Percentiles rank a stretch among this genome's conserved stretches.
Conservation (phyloP, 2,888 invertebrate genomes). For the Itoplectis maculator region DNA sequence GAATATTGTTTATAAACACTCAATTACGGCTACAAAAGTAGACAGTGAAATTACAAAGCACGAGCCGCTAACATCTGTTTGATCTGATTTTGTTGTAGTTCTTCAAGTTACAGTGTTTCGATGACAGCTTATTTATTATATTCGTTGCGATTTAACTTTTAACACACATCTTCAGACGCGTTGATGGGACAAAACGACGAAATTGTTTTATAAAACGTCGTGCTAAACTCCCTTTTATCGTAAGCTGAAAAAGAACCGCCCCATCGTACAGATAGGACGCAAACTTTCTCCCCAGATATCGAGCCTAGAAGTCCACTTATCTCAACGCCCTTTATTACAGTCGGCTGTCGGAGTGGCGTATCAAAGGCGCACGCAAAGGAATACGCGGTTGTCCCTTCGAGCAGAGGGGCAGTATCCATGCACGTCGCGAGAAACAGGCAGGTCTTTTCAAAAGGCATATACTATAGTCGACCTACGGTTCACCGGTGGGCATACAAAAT, state of each 20-base stretch:
- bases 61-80: too few species aligned
- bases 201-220: slow-evolving; percentile 1
- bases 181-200: background rate
- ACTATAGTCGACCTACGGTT: slow-evolving; percentile 3
- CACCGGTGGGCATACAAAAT: slow-evolving; percentile 41
- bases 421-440: slow-evolving; percentile 32
- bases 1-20: background rate
- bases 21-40: too few species aligned
- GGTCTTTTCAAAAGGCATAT: slow-evolving; percentile 35
- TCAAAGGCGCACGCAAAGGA: slow-evolving; percentile 55
- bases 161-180: background rate
- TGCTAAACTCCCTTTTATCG: slow-evolving; percentile 26
- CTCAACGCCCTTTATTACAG: slow-evolving; percentile 52
- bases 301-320: slow-evolving; percentile 48
- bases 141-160: background rate
- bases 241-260: background rate
- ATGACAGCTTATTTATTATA: too few species aligned
- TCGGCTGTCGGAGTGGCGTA: slow-evolving; percentile 28
- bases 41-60: too few species aligned
- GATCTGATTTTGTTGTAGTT: background rate
- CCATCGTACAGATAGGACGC: background rate
- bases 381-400: background rate
- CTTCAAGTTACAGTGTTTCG: too few species aligned
- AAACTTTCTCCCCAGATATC: slow-evolving; percentile 23
- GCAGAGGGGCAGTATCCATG: background rate